Conservation (phyloP, 2,888 invertebrate species). For the Nemotelus pantherinus region DNA sequence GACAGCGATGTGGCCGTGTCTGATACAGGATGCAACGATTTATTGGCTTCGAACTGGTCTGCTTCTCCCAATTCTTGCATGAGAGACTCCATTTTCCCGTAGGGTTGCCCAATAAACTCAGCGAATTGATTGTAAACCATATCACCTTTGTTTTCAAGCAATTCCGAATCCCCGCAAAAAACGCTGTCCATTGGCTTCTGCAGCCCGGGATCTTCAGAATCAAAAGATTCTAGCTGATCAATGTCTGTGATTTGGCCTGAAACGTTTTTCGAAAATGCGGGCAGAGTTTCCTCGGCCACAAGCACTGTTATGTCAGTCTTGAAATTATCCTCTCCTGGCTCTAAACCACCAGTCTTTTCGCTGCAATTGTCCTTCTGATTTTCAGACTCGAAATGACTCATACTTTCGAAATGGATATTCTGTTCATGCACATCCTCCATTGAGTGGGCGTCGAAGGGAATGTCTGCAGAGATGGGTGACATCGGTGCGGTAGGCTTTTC, state of each 20-base stretch:
- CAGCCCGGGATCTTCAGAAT: neutral
- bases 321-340: slow-evolving; percentile 29
- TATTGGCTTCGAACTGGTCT: too few species aligned
- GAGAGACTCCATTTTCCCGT: neutral
- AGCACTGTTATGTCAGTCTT: slow-evolving; percentile 14
- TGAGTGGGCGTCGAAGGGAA: slow-evolving; percentile 12
- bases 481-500: slow-evolving; percentile 14
- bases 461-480: slow-evolving; percentile 16
- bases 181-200: neutral
- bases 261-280: neutral
- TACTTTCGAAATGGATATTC: slow-evolving; percentile 12
- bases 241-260: slow-evolving; percentile 10
- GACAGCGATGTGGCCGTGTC: too few species aligned
- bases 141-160: neutral
- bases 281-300: neutral
- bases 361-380: neutral
- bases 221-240: neutral
- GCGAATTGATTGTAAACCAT: slow-evolving; percentile 30
- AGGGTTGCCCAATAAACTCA: slow-evolving; percentile 23
- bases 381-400: neutral
- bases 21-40: too few species aligned
- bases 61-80: neutral
- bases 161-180: neutral
- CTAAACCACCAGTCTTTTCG: slow-evolving; percentile 4
- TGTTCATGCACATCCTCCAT: neutral